Evolutionary conservation across 1,140 invertebrate species (phyloP), one percentile per base, ranked within the genome.

Genomic region (Lethrus apterus): DNA sequence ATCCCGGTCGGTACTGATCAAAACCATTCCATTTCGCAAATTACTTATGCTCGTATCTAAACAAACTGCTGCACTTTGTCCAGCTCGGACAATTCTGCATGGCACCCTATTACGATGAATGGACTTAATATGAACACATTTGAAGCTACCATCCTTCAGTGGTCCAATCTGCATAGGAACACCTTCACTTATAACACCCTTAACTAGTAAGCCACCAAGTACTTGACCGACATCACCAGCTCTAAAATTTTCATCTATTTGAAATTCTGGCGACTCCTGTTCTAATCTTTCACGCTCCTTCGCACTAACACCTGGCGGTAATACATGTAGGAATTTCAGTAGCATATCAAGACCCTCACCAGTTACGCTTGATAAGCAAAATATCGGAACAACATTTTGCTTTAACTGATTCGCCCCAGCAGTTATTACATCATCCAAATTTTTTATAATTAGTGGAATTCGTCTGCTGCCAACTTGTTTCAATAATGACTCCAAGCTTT

Each of bases 311-410:
- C 77, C 76, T 5, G 85, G 84, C 14, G 87, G 83, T 4, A 87
- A 58, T 24, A 82, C 68, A 65, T 85, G 77, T 11, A 92, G 68
- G 65, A 92, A 93, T 41, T 77, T 82, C 44, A 86, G 86, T 2
- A 95, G 70, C 20, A 86, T 70, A 54, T 84, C 78, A 2, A 95
- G 69, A 7, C 92, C 91, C 42, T 79, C 74, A 1, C 95, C 95
- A 10, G 81, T 91, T 0, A 98, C 93, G 65, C 86, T 91, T n/a
- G 93, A 97, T n/a, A 96, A 83, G 36, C 79, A 82, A 65, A 98
- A 93, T 53, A 98, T 86, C 7, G 95, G 91, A 30, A 89, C 80
- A 41, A 84, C 72, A 38, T 81, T 78, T 20, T 77, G 72, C 5
- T 74, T 73, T 13, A 77, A 66, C 50, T 80, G 73, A 56, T 77